Evolutionary conservation across 2,888 invertebrate genomes (phyloP).

Genomic region (Meteorus colon): DNA sequence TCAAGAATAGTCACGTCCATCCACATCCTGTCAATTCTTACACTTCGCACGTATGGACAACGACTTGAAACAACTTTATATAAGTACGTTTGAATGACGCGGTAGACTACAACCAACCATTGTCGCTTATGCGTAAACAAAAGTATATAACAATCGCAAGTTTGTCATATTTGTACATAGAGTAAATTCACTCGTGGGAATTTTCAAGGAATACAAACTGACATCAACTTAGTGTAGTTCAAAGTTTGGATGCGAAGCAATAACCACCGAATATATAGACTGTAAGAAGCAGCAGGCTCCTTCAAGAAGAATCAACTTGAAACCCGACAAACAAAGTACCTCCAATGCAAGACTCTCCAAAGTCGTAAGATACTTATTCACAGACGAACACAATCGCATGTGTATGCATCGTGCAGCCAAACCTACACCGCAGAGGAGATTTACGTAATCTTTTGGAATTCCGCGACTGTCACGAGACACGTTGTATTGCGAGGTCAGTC

Average conservation of each 20-base stretch:
- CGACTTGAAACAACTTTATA: constrained; percentile 22
- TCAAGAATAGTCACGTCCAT: constrained; percentile 38
- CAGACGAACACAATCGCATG: background rate
- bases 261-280: background rate
- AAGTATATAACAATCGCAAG: background rate
- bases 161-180: background rate
- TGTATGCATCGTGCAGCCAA: background rate
- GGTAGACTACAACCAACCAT: background rate
- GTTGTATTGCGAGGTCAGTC: constrained; percentile 36
- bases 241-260: background rate
- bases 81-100: background rate
- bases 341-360: constrained; percentile 21
- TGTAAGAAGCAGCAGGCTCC: background rate
- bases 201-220: constrained; percentile 1
- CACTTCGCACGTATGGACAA: constrained; percentile 35
- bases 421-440: constrained; percentile 38
- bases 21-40: background rate
- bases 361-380: constrained; percentile 26
- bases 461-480: constrained; percentile 36
- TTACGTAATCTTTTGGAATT: constrained; percentile 52
- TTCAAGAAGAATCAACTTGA: constrained; percentile 23
- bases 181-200: background rate
- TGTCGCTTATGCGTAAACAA: background rate
- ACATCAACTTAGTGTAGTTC: background rate
- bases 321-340: constrained; percentile 23